Conservation (phyloP, 2,888 invertebrate genomes). For the Omphaloscelis lunosa region DNA sequence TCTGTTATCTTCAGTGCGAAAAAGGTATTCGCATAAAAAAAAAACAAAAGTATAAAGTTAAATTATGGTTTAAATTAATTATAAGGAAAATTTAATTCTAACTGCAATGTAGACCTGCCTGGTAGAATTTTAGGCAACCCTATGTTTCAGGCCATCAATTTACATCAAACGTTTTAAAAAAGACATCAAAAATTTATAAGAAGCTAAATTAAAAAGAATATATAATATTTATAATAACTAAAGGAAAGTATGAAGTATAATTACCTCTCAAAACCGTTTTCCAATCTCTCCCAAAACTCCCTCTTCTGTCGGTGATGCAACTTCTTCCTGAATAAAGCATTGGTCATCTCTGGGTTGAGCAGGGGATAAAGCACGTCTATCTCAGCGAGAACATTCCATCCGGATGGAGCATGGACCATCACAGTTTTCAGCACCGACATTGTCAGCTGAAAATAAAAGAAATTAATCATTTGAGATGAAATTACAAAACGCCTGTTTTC, state of each 20-base stretch:
- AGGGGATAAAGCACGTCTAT: constrained; percentile 91
- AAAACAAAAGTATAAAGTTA: no score
- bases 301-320: constrained; percentile 88
- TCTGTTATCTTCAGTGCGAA: not conserved
- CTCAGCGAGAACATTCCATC: constrained; percentile 91
- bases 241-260: not conserved
- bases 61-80: no score
- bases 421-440: constrained; percentile 90
- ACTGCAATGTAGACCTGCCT: no score
- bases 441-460: constrained; percentile 86
- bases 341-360: constrained; percentile 83
- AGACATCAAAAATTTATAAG: no score
- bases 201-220: no score
- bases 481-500: no score
- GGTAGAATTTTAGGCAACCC: no score
- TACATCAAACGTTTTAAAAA: no score
- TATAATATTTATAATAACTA: no score
- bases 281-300: constrained; percentile 88
- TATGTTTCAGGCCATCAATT: no score
- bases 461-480: not conserved
- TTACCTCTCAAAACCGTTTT: constrained; percentile 85
- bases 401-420: constrained; percentile 89
- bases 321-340: constrained; percentile 75
- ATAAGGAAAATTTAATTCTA: no score
- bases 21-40: not conserved